Conservation (phyloP, 1,140 invertebrate genomes). For the Diplogasteroides magnus region DNA sequence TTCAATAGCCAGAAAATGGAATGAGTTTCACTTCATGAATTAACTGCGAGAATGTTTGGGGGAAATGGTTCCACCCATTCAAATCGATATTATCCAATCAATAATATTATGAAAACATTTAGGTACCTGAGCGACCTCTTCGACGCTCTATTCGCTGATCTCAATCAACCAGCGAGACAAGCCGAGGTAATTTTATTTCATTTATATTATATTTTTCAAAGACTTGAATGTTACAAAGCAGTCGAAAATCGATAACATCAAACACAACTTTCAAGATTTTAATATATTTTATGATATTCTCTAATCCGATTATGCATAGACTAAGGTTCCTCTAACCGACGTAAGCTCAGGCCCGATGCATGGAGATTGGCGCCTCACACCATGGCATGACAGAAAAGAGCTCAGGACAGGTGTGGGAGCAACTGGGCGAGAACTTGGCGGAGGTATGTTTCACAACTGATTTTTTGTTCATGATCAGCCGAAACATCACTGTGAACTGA, state of each 20-base stretch:
- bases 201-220: background rate
- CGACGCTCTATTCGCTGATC: constrained; percentile 21
- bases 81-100: no score
- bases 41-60: no score
- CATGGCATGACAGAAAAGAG: constrained; percentile 23
- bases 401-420: constrained; percentile 27
- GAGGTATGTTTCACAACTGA: no score
- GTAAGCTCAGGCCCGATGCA: constrained; percentile 25
- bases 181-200: constrained; percentile 15
- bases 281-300: background rate
- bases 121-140: constrained; percentile 20
- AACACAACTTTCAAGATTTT: no score
- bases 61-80: no score
- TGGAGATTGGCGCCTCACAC: constrained; percentile 31
- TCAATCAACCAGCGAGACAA: constrained; percentile 25
- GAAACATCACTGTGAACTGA: no score
- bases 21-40: no score
- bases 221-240: background rate
- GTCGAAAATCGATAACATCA: background rate
- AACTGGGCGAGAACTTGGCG: constrained; percentile 25
- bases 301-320: no score
- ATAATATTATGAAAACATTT: no score
- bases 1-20: no score
- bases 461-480: no score
- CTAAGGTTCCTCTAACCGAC: no score